Evolutionary conservation across 2,888 invertebrate genomes (phyloP), one percentile per base, ranked within the genome.

Genomic region (Cactoblastis cactorum): DNA sequence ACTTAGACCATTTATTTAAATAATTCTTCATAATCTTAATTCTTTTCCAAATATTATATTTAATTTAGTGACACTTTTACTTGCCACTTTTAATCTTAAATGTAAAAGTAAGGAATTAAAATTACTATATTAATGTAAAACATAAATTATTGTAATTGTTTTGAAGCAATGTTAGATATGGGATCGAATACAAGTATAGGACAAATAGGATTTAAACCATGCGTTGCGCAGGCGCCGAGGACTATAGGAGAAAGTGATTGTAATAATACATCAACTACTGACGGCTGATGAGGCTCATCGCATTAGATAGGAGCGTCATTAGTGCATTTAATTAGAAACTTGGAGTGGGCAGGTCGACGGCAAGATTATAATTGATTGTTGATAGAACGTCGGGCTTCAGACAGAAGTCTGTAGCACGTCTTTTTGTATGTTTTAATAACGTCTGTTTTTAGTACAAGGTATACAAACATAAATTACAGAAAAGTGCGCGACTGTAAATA

Each of bases 181-280:
- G 8, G 28, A 6, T 1, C 5, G 28, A 28, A 28, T 15, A 12
- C 8, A 15, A 35, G 11, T 9, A 34, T 0, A 12, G 15, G 15
- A 11, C 43, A 32, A 43, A 28, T 43, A 17, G 11, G 43, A 43
- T 28, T 24, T 28, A 24, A 43, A 4, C 28, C 11, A 3, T 28
- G 28, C 28, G 28, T 28, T 28, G 28, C 28, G 28, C 43, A n/a
- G n/a, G 43, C 43, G 43, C 28, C 43, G 37, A 37, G 47, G 47
- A 37, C 14, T 14, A 34, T 17, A 2, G 37, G 37, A 38, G 47
- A 70, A 73, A 69, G 65, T 66, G 62, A 68, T 66, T 61, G 53
- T 51, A 63, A 69, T 69, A 66, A 71, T 71, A 71, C 70, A 74
- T 71, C 69, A 65, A 54, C 57, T 53, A 55, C 56, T 62, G 62